Base-by-base conservation (phyloP, 37 sponge, comb jelly and placozoan genomes). In the Diacarnus erythraeanus region DNA sequence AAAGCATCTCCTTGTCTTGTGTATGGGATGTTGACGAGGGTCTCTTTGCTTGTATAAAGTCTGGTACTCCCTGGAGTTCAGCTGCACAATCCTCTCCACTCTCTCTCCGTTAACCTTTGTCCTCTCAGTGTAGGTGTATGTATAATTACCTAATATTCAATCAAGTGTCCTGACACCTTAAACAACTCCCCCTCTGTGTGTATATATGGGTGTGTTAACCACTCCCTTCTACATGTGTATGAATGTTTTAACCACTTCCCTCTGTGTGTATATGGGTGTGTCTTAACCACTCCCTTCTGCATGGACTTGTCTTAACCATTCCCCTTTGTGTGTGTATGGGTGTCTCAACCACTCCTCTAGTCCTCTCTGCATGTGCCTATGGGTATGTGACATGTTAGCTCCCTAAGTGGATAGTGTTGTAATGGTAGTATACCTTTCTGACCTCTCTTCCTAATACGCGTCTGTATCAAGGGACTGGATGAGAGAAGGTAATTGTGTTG, bases 371-470 rank as follows among this genome's bases (percentile, higher is more conserved):
- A n/a, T n/a, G n/a, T n/a, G n/a, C n/a, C n/a, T n/a, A n/a, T n/a
- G n/a, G n/a, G n/a, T n/a, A n/a, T n/a, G n/a, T n/a, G n/a, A n/a
- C n/a, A n/a, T n/a, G n/a, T n/a, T n/a, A n/a, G n/a, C n/a, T 30
- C 20, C 65, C 10, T 9, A 23, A 64, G 25, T 64, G 9, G 65
- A 10, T 8, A n/a, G n/a, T n/a, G n/a, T n/a, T 69, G 27, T 10
- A 23, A 37, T 8, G 39, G 8, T 15, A 9, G 37, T 23, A 69
- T 23, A 79, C 88, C 88, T 21, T 81, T 84, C 58, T 84, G 84
- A 68, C 93, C 93, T 77, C 93, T 39, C 58, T 80, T 87, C 44
- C 93, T 75, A 22, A 92, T 70, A 35, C 93, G 69, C n/a, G 59
- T 20, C 73, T 88, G 86, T 1, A 67, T 30, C 3, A 25, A 9